Evolutionary conservation across 2,797 vertebrate species (phyloP).

Genomic region (Molossus alvarezi): DNA sequence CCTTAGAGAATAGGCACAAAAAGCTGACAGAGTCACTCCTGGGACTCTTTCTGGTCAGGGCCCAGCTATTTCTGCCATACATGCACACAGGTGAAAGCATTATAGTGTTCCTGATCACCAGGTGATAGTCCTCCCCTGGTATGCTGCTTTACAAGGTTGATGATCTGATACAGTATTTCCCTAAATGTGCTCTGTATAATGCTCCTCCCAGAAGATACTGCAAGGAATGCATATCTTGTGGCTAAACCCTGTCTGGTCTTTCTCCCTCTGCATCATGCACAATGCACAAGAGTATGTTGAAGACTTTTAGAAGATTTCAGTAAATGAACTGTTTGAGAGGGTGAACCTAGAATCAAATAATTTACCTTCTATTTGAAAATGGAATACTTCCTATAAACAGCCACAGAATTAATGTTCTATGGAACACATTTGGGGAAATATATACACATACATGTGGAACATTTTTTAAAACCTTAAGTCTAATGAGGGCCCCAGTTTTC

Average conservation of each 20-base stretch:
- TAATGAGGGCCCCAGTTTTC: background rate
- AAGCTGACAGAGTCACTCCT: background rate
- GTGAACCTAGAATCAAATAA: background rate
- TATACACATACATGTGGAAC: background rate
- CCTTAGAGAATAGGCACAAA: background rate
- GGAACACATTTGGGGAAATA: background rate
- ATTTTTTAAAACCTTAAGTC: conserved; percentile 38
- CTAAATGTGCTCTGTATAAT: background rate
- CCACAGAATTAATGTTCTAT: conserved; percentile 17
- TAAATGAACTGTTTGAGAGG: background rate
- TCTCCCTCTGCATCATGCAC: background rate
- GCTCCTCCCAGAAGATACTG: background rate
- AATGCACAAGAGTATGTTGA: background rate
- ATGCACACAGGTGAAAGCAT: background rate
- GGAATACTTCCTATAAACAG: background rate
- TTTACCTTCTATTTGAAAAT: conserved; percentile 32
- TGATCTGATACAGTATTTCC: background rate
- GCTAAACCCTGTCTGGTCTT: background rate
- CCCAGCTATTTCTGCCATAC: background rate
- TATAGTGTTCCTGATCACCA: background rate
- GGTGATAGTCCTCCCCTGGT: background rate
- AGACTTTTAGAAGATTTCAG: conserved; percentile 39
- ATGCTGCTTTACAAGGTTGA: background rate
- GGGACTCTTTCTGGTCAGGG: background rate
- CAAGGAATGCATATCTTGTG: background rate